Evolutionary conservation across 1,140 invertebrate species (phyloP).

Genomic region (Aphelinus atriplicis): DNA sequence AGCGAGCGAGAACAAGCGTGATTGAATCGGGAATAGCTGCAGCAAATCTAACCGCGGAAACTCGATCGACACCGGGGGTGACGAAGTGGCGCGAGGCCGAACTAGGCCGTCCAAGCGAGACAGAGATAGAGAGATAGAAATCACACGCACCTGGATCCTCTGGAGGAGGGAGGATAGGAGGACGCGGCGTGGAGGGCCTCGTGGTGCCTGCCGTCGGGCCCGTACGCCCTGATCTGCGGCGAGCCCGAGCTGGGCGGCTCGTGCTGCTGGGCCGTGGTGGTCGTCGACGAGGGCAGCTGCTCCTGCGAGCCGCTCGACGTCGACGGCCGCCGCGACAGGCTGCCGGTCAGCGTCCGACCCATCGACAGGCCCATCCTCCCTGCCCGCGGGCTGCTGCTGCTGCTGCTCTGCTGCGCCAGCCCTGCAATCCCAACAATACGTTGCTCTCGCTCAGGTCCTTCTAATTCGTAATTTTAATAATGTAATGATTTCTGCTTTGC

Average conservation of each 20-base stretch:
- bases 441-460: neutral
- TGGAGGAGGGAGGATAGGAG: slow-evolving; percentile 62
- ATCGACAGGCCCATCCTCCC: slow-evolving; percentile 57
- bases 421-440: neutral
- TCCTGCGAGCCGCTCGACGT: slow-evolving; percentile 82
- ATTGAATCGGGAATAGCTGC: too few relatives aligned
- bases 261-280: neutral
- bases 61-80: too few relatives aligned
- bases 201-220: slow-evolving; percentile 74
- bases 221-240: slow-evolving; percentile 80
- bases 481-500: too few relatives aligned
- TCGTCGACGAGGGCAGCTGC: slow-evolving; percentile 4
- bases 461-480: too few relatives aligned
- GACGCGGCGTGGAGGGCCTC: slow-evolving; percentile 63
- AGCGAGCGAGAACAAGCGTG: neutral
- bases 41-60: too few relatives aligned
- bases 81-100: too few relatives aligned
- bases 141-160: slow-evolving; percentile 56
- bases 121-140: neutral
- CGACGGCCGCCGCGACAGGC: slow-evolving; percentile 73
- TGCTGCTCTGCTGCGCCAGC: slow-evolving; percentile 1
- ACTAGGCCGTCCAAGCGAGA: too few relatives aligned
- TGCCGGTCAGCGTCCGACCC: slow-evolving; percentile 45
- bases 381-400: slow-evolving; percentile 48
- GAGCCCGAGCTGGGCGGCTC: neutral